Evolutionary conservation across 1,140 invertebrate species (phyloP).

Genomic region (Drosophila bocqueti): DNA sequence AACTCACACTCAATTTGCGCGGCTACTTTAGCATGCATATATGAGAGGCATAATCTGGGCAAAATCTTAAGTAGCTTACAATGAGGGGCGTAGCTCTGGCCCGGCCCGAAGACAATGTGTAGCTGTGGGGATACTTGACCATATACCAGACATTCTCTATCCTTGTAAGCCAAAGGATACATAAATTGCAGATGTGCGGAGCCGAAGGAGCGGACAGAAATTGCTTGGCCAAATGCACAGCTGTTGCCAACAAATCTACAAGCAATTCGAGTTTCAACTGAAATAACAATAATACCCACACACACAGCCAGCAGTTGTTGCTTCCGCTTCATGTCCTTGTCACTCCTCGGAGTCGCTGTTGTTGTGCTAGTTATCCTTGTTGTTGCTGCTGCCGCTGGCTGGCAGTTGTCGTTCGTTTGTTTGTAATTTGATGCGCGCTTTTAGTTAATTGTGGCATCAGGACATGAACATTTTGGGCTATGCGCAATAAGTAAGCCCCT

Average conservation of each 20-base stretch:
- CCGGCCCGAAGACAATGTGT: slow-evolving; percentile 42
- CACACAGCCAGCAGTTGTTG: slow-evolving; percentile 63
- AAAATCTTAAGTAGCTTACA: slow-evolving; percentile 84
- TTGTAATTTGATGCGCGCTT: slow-evolving; percentile 83
- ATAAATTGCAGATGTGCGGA: slow-evolving; percentile 77
- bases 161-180: slow-evolving; percentile 81
- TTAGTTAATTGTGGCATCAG: slow-evolving; percentile 83
- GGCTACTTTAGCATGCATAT: slow-evolving; percentile 77
- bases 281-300: slow-evolving; percentile 75
- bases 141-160: slow-evolving; percentile 64
- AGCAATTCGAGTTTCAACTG: slow-evolving; percentile 69
- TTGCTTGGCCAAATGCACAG: slow-evolving; percentile 74
- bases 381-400: slow-evolving; percentile 17
- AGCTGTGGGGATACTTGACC: slow-evolving; percentile 38
- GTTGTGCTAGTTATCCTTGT: slow-evolving; percentile 46
- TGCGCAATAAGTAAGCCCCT: slow-evolving; percentile 73
- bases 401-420: slow-evolving; percentile 58
- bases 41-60: slow-evolving; percentile 69
- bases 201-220: slow-evolving; percentile 37
- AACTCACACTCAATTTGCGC: slow-evolving; percentile 84
- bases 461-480: slow-evolving; percentile 72
- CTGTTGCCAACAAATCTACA: slow-evolving; percentile 80
- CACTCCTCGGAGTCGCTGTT: slow-evolving; percentile 40
- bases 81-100: slow-evolving; percentile 62
- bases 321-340: slow-evolving; percentile 78